Evolutionary conservation across 2,113 vertebrate genomes (phyloP).

Genomic region (Drymodes brunneopygia): DNA sequence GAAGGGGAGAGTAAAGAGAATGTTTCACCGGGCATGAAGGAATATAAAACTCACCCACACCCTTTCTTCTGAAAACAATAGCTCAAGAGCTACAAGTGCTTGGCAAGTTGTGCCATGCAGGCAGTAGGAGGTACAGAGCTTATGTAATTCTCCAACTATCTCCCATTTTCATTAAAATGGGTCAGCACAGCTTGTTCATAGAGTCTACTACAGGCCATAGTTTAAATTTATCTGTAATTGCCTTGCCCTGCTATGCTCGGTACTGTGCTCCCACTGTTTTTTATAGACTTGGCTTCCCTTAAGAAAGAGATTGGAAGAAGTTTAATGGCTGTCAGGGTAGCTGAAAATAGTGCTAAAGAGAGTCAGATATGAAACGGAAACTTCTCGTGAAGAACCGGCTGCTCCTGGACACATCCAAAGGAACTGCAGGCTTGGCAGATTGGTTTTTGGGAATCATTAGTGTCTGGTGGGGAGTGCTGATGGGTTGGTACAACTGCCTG

Average conservation of each 20-base stretch:
- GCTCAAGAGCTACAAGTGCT: not conserved
- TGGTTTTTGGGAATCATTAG: not conserved
- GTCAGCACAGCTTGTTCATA: not conserved
- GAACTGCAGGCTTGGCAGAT: not conserved
- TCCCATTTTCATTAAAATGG: slow-evolving; percentile 3
- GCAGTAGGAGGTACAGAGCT: not conserved
- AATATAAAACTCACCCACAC: not conserved
- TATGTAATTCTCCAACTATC: not conserved
- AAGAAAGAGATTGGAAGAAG: not conserved
- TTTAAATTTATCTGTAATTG: not conserved
- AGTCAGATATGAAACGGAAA: not conserved
- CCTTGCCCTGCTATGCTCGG: not conserved
- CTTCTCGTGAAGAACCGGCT: not conserved
- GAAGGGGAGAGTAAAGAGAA: not conserved
- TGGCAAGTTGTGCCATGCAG: slow-evolving; percentile 2
- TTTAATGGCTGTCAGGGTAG: not conserved
- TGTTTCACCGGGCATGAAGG: not conserved
- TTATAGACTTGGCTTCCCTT: not conserved
- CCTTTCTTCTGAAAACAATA: slow-evolving; percentile 23
- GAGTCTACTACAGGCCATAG: not conserved
- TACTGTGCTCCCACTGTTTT: not conserved
- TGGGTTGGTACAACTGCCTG: not conserved
- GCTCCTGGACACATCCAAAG: not conserved
- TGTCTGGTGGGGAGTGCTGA: no score
- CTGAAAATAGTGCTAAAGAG: not conserved